A percentile compares a stretch with the other conserved stretches of the same genome.
Evolutionary conservation across 2,113 vertebrate genomes (phyloP).

Genomic region (Engraulis encrasicolus): DNA sequence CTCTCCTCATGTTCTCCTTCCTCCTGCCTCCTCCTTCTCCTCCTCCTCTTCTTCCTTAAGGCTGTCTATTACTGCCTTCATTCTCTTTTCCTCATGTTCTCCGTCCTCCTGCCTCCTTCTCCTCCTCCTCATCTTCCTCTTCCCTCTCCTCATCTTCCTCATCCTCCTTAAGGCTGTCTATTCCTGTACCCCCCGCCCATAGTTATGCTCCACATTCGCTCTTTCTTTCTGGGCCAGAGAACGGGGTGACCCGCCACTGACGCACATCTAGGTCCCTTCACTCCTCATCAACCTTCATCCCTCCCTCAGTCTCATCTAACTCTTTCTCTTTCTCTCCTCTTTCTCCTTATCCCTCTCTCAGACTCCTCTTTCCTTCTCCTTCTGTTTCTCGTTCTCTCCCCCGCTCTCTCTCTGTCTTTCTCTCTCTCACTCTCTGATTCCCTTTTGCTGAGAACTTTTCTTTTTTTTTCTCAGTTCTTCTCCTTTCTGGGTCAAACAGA

Average conservation of each 20-base stretch:
- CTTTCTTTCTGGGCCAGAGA: conserved; percentile 60
- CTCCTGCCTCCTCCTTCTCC: conserved; percentile 22
- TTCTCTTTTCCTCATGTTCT: conserved; percentile 31
- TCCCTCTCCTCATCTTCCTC: conserved; percentile 25
- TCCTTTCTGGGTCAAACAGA: conserved; percentile 41
- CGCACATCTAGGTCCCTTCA: conserved; percentile 43
- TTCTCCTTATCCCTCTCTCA: background rate
- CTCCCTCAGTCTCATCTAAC: background rate
- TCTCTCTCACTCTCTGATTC: conserved; percentile 8
- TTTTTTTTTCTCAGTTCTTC: conserved; percentile 25
- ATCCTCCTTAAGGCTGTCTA: conserved; percentile 43
- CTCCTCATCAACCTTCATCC: background rate
- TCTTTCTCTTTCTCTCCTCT: background rate
- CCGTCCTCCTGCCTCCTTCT: conserved; percentile 27
- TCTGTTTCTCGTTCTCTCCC: too few relatives aligned
- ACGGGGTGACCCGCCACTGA: conserved; percentile 50
- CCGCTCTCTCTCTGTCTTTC: background rate
- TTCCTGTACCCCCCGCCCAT: conserved; percentile 49
- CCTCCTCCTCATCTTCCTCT: conserved; percentile 12
- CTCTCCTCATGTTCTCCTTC: conserved; percentile 30
- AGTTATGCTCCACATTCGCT: conserved; percentile 53
- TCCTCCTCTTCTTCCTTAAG: conserved; percentile 22
- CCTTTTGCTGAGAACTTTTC: conserved; percentile 36
- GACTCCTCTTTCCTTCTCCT: background rate
- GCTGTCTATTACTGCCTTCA: too few relatives aligned